Base-by-base conservation (phyloP, 1,140 invertebrate species). In the Drosophila tristis region DNA sequence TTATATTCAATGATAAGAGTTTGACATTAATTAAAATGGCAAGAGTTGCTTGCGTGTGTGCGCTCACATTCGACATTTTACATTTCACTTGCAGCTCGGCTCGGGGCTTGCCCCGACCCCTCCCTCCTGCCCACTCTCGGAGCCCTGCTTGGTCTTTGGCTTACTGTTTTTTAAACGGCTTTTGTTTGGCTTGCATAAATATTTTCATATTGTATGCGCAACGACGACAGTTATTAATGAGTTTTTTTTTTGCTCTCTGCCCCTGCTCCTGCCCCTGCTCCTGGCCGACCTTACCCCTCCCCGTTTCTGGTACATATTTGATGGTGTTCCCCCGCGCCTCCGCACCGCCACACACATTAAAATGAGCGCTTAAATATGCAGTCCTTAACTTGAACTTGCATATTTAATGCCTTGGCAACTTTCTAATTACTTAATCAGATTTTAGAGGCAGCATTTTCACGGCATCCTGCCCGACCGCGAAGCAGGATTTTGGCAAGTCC, bases 391-490 rank as follows among this genome's bases (percentile, higher is more conserved):
- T 86, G 67, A 72, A 76, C 81, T 77, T 82, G 81, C 80, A 85
- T 85, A 85, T 76, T 86, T 74, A 77, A 85, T 84, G 65, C 53
- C 8, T 39, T 66, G 65, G 66, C 63, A 73, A 66, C 74, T 84
- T 79, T 85, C 64, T 87, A 87, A 85, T 85, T 81, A 87, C 81
- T 87, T 85, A 85, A 87, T 85, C 82, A 76, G 82, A 66, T 74
- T 75, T 74, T 55, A 74, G 48, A 50, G 68, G 60, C 70, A 54
- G 58, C 48, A 26, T 53, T 63, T 74, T 74, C 70, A 73, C 26
- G 67, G 15, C 45, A 57, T 51, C 20, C 6, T 35, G 13, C 1
- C 9, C 39, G n/a, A 68, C 64, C 64, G 16, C 50, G 44, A 70
- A 57, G 16, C 0, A 16, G 16, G 16, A 16, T 16, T 16, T 16